Conservation (phyloP, 2,888 invertebrate genomes). For the Archips crataeganus region DNA sequence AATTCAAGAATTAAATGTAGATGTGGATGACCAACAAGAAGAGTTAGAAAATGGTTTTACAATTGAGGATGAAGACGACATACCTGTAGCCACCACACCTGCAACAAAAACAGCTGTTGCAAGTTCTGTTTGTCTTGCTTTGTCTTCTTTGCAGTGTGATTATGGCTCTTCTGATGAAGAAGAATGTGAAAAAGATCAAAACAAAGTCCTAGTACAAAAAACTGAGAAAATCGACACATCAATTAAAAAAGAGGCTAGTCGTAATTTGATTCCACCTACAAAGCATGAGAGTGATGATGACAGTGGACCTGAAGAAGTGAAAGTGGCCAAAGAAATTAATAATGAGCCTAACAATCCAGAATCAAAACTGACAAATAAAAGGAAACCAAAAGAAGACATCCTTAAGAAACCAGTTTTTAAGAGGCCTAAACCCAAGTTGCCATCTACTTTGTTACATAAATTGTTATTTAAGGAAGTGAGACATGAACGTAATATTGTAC, state of each 20-base stretch:
- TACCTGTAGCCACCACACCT: conserved; percentile 26
- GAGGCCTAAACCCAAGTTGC: conserved; percentile 61
- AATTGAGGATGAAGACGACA: conserved; percentile 73
- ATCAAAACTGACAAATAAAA: conserved; percentile 42
- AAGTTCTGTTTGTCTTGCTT: conserved; percentile 77
- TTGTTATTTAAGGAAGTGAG: conserved; percentile 92
- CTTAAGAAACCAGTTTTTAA: conserved; percentile 43
- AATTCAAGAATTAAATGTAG: conserved; percentile 67
- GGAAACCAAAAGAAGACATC: conserved; percentile 39
- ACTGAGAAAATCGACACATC: conserved; percentile 20
- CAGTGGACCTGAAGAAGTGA: conserved; percentile 81
- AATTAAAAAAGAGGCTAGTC: neutral
- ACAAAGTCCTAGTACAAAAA: conserved; percentile 41
- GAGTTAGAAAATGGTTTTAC: conserved; percentile 51
- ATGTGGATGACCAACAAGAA: conserved; percentile 53
- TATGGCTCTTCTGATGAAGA: conserved; percentile 86
- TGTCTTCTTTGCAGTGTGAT: conserved; percentile 84
- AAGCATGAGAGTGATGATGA: conserved; percentile 61
- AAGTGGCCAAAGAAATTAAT: conserved; percentile 58
- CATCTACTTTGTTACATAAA: conserved; percentile 88
- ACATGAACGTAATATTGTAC: conserved; percentile 93
- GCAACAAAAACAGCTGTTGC: conserved; percentile 35
- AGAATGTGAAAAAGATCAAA: conserved; percentile 42
- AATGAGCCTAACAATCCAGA: conserved; percentile 44
- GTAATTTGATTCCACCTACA: neutral